phyloP scores from a whole-genome alignment of 2,888 invertebrate species.

The Andrena camellia region DNA sequence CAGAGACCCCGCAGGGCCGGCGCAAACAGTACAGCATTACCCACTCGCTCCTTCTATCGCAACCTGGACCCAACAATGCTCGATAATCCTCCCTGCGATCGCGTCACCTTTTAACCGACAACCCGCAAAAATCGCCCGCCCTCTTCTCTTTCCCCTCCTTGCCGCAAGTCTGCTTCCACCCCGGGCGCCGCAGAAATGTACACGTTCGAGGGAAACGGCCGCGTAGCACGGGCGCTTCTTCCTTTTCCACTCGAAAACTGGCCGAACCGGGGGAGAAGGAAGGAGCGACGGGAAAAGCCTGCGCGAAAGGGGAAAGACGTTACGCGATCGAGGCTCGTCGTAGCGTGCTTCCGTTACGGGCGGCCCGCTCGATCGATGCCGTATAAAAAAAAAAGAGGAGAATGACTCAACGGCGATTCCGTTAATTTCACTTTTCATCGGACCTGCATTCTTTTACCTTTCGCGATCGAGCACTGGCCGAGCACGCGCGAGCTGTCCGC shows the following conservation, averaged over 20 bases:
- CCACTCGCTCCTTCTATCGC: slow-evolving; percentile 80
- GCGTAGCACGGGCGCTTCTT: neutral
- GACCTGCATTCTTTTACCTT: slow-evolving; percentile 29
- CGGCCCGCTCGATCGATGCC: neutral
- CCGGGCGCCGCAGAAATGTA: slow-evolving; percentile 22
- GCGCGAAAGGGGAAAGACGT: neutral
- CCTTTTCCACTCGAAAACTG: neutral
- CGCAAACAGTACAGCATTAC: slow-evolving; percentile 84
- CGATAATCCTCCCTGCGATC: slow-evolving; percentile 68
- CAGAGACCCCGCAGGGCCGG: slow-evolving; percentile 85
- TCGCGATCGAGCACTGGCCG: neutral
- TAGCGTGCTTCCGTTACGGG: neutral
- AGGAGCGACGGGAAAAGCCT: neutral
- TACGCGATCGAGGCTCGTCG: neutral
- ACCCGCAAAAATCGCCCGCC: slow-evolving; percentile 59
- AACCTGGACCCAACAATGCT: slow-evolving; percentile 75
- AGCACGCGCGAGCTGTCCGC: slow-evolving; percentile 1
- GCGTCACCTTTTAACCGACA: slow-evolving; percentile 67
- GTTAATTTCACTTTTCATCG: slow-evolving; percentile 60
- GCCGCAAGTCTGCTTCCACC: neutral
- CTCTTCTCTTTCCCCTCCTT: slow-evolving; percentile 22
- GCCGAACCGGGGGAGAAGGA: neutral
- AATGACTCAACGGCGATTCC: slow-evolving; percentile 33
- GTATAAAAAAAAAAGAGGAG: neutral
- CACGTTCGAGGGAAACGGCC: neutral